Conservation (phyloP, 2,888 invertebrate genomes). For the Phytoseiulus persimilis region DNA sequence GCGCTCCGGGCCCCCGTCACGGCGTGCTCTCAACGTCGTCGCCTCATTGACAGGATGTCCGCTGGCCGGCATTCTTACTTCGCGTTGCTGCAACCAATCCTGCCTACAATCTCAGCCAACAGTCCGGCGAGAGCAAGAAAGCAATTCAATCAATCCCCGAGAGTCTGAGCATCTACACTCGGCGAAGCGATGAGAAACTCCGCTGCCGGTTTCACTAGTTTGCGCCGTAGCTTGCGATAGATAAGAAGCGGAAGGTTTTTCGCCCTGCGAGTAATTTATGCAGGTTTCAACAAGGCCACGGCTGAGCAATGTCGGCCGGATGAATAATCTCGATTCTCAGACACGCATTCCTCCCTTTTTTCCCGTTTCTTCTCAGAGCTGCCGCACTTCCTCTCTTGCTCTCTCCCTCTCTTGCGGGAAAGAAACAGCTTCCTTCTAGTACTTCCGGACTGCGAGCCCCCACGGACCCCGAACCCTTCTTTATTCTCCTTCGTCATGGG, state of each 20-base stretch:
- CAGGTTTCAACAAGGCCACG: neutral
- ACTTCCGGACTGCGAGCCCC: too few species aligned
- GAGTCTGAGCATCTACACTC: neutral
- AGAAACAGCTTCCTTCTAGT: too few species aligned
- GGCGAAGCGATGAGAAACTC: neutral
- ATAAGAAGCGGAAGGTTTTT: neutral
- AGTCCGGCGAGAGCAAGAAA: neutral
- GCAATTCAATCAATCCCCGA: neutral
- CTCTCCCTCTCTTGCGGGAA: neutral
- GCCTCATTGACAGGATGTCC: neutral
- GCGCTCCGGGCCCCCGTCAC: too few species aligned
- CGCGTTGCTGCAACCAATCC: neutral
- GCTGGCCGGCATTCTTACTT: neutral
- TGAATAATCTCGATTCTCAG: neutral
- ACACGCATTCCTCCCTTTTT: neutral
- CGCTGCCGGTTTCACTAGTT: neutral
- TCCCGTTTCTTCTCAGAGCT: neutral
- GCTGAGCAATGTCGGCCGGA: neutral
- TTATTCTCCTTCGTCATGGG: too few species aligned
- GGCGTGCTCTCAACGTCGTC: neutral
- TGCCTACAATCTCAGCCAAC: neutral
- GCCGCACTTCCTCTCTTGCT: neutral
- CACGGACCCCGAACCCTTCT: too few species aligned
- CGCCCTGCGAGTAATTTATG: neutral
- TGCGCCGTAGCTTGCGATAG: neutral